Conservation (phyloP, 2,888 invertebrate species). For the Saturnia pavonia region DNA sequence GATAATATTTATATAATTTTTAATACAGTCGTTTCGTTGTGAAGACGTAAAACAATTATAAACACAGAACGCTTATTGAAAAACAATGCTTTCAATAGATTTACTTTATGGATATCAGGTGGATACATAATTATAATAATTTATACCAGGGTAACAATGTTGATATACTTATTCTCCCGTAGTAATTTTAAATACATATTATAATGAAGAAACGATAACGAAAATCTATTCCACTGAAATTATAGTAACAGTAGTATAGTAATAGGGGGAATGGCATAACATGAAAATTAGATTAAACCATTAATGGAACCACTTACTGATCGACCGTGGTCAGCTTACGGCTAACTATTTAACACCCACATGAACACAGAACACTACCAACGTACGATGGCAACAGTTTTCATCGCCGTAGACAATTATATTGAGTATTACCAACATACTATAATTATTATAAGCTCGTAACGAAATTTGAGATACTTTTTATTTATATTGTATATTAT, state of each 20-base stretch:
- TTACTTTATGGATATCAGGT: too few species aligned
- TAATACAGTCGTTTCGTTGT: too few species aligned
- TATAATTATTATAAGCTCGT: neutral
- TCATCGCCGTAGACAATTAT: constrained; percentile 1
- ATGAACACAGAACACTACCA: constrained; percentile 6
- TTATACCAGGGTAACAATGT: too few species aligned
- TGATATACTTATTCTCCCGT: too few species aligned
- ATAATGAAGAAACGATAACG: neutral
- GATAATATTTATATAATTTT: too few species aligned
- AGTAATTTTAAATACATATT: too few species aligned
- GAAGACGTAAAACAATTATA: too few species aligned
- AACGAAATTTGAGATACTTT: neutral
- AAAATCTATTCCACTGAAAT: constrained; percentile 8
- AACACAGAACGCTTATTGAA: too few species aligned
- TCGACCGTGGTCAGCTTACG: constrained; percentile 30
- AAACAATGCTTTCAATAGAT: too few species aligned
- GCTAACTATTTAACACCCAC: constrained; percentile 28
- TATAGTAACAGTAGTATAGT: constrained; percentile 15
- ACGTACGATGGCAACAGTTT: constrained; percentile 29
- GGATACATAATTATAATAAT: too few species aligned
- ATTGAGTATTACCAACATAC: neutral
- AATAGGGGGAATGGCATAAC: constrained; percentile 20
- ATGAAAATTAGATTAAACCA: constrained; percentile 37
- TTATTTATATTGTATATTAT: too few species aligned
- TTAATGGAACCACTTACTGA: constrained; percentile 34